phyloP scores from a whole-genome alignment of 2,888 invertebrate species.

The Sphaerophoria rueppellii region DNA sequence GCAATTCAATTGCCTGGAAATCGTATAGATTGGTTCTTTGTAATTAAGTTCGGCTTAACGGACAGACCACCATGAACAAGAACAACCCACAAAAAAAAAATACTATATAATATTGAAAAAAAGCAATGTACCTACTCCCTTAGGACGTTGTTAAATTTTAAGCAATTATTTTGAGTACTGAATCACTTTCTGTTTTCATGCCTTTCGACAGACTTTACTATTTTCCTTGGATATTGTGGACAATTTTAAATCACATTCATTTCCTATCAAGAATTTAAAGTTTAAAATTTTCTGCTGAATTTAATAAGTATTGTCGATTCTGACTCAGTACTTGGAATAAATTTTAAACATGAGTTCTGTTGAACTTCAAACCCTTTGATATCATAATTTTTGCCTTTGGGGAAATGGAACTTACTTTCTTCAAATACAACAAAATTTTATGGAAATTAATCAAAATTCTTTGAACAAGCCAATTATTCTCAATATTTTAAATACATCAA shows the following conservation, averaged over 20 bases:
- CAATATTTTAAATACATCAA: neutral
- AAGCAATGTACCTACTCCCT: constrained; percentile 21
- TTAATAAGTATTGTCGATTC: too few relatives aligned
- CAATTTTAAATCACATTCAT: too few relatives aligned
- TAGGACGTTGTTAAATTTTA: constrained; percentile 50
- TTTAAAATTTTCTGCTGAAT: too few relatives aligned
- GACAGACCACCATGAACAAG: constrained; percentile 14
- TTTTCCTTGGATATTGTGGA: too few relatives aligned
- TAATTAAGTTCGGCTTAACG: constrained; percentile 57
- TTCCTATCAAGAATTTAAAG: too few relatives aligned
- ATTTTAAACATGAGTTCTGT: too few relatives aligned
- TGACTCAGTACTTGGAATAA: too few relatives aligned
- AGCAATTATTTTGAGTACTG: constrained; percentile 46
- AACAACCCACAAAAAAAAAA: neutral
- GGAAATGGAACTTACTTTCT: neutral
- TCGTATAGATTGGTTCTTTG: constrained; percentile 43
- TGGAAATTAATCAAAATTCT: neutral
- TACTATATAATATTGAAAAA: neutral
- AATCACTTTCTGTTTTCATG: too few relatives aligned
- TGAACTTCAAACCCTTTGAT: too few relatives aligned
- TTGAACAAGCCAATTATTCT: neutral
- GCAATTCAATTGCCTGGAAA: constrained; percentile 65
- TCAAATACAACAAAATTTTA: neutral
- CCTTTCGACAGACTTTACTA: too few relatives aligned
- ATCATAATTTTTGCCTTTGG: too few relatives aligned